Evolutionary conservation across 2,888 invertebrate genomes (phyloP), one percentile per base, ranked within the genome.

Genomic region (Synanthedon tipuliformis): DNA sequence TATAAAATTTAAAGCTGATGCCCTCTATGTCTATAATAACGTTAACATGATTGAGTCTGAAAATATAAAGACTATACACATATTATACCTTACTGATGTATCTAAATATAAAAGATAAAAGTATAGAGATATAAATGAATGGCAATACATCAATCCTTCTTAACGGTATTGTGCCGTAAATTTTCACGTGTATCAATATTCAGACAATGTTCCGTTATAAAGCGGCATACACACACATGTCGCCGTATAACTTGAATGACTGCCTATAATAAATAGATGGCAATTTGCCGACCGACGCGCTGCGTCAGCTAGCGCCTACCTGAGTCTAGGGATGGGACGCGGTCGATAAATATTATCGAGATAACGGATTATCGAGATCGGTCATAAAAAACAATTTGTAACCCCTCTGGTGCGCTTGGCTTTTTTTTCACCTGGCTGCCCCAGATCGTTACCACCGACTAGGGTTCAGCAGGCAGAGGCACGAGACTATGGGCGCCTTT

Each of bases 241-340:
- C 16, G 49, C 12, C 49, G 23, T 23, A 23, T 23, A 34, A 34
- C 52, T 56, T 61, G 65, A 69, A 69, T 68, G 68, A 66, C 63
- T 65, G 57, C 62, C 65, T 62, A 66, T 71, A 72, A 73, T 71
- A 73, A 71, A 74, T 74, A 63, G 68, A 51, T 54, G 61, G 66
- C 71, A 69, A 73, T 73, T 74, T 71, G 65, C 61, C 64, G 67
- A 67, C 69, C 61, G 66, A 67, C 69, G 61, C 59, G 59, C 64
- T 55, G 56, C 63, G 68, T 69, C 71, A 71, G 71, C 68, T 64
- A 51, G 57, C 51, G 61, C 60, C 59, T 64, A 68, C 68, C 69
- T 71, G 65, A 50, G 23, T 8, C 12, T 61, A 64, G 65, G 53
- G 67, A 54, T 57, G 64, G 57, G 53, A 40, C 40, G 13, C n/a